phyloP scores from a whole-genome alignment of 92 coral and sea anemone species.

The Porites rus region DNA sequence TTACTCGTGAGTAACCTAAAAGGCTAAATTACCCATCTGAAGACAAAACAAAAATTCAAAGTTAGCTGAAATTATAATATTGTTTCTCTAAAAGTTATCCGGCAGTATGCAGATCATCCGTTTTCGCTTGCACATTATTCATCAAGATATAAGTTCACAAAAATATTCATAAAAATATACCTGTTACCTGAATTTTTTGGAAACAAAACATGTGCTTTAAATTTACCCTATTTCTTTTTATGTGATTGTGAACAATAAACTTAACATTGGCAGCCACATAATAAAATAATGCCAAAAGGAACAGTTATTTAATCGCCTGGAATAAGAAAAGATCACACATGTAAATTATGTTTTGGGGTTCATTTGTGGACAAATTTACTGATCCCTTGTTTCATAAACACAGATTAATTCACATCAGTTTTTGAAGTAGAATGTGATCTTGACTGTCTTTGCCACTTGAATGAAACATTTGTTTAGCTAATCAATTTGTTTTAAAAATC shows the following conservation, averaged over 20 bases:
- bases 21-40: too few relatives aligned
- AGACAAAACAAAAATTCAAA: neutral
- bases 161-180: neutral
- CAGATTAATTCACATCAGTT: too few relatives aligned
- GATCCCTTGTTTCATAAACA: neutral
- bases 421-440: too few relatives aligned
- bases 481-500: too few relatives aligned
- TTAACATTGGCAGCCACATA: constrained; percentile 9
- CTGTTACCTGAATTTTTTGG: neutral
- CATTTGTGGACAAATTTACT: neutral
- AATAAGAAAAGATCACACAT: neutral
- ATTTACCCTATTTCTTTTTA: neutral
- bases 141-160: neutral
- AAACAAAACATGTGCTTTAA: neutral
- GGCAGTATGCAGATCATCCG: neutral
- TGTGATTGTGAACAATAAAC: neutral
- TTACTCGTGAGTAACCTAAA: neutral
- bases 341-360: neutral
- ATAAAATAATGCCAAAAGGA: neutral
- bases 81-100: neutral
- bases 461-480: too few relatives aligned
- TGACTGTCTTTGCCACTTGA: too few relatives aligned
- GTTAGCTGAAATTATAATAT: constrained; percentile 16
- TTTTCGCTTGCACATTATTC: neutral
- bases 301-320: neutral